Evolutionary conservation across 2,888 invertebrate species (phyloP), one percentile per base, ranked within the genome.

Genomic region (Nephrotoma guestfalica): DNA sequence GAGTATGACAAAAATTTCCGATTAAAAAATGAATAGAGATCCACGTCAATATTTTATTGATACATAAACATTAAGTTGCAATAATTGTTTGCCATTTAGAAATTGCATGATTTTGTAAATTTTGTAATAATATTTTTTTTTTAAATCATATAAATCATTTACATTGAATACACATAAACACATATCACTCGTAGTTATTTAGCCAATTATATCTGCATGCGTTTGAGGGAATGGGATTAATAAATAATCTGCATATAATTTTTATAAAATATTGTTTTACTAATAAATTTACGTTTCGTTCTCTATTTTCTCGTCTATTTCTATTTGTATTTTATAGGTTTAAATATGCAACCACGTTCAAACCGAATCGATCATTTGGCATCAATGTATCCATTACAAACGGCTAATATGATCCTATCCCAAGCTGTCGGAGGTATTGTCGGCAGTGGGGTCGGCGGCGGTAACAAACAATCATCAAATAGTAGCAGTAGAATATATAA

Each of bases 311-410:
- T 41, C 18, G 5, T 41, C 41, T 41, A 40, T 41, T 84, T 84
- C n/a, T 84, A 41, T 41, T 84, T 6, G 41, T 84, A 41, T 41
- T n/a, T n/a, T 85, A 42, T 43, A 85, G 85, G 85, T 85, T 43
- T 85, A 43, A 85, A 85, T 85, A 86, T 88, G 51, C 88, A 88
- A 18, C 43, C 88, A 41, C 89, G 89, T 87, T 87, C 88, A 86
- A 88, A 88, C 87, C 88, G 88, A 86, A 89, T 89, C 86, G 89
- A 89, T 88, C 89, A 89, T 43, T 85, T 85, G 18, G 71, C 30
- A 71, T 45, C 85, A 45, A 18, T 85, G 43, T 85, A 43, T 18
- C 85, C 85, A 45, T 42, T 85, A 43, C 85, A 85, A 45, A 43
- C 85, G 43, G 9, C 85, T 43, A 85, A 85, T 85, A 18, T 85